Conservation (phyloP, 2,888 invertebrate species). For the Brachypterus glaber region DNA sequence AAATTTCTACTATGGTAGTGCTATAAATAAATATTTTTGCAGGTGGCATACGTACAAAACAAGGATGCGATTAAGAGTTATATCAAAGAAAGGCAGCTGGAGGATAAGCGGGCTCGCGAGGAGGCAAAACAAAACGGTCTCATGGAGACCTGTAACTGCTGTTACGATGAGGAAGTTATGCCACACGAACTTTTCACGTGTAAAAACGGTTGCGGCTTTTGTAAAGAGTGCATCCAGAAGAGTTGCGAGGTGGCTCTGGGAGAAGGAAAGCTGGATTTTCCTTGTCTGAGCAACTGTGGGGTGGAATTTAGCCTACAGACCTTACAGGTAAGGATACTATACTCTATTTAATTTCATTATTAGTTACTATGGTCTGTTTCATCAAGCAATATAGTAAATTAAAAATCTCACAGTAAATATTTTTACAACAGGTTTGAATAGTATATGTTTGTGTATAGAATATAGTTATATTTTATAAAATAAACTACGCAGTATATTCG, state of each 20-base stretch:
- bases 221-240: slow-evolving; percentile 38
- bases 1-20: too few relatives aligned
- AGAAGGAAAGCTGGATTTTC: slow-evolving; percentile 37
- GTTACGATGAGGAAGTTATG: slow-evolving; percentile 46
- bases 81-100: slow-evolving; percentile 22
- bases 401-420: too few relatives aligned
- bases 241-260: slow-evolving; percentile 38
- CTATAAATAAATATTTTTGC: too few relatives aligned
- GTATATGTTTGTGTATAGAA: too few relatives aligned
- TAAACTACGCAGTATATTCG: too few relatives aligned
- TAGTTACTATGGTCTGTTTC: too few relatives aligned
- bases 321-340: slow-evolving; percentile 33
- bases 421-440: too few relatives aligned
- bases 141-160: slow-evolving; percentile 45
- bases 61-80: slow-evolving; percentile 27
- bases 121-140: slow-evolving; percentile 35
- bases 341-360: too few relatives aligned
- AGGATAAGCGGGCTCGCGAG: slow-evolving; percentile 20
- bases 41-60: too few relatives aligned
- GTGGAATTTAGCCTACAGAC: slow-evolving; percentile 32
- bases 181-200: slow-evolving; percentile 38
- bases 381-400: too few relatives aligned
- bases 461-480: too few relatives aligned
- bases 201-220: slow-evolving; percentile 41
- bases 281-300: slow-evolving; percentile 40